phyloP scores from a whole-genome alignment of 1,140 invertebrate species.

The Amyelois transitella region DNA sequence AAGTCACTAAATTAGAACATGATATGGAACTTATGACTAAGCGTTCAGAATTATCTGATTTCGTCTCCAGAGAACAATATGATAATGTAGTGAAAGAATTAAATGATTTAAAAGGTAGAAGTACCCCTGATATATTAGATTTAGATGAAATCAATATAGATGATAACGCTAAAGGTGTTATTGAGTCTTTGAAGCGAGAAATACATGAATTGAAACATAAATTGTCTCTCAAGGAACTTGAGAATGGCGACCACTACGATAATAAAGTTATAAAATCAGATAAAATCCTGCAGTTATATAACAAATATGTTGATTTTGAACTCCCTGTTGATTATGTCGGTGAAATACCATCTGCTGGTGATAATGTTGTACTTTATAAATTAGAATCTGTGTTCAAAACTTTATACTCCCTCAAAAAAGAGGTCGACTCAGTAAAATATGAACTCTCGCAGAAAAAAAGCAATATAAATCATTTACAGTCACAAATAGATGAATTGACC shows the following conservation, averaged over 20 bases:
- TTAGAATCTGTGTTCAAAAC: conserved; percentile 61
- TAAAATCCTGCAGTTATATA: conserved; percentile 67
- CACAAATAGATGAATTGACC: conserved; percentile 64
- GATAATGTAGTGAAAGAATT: conserved; percentile 68
- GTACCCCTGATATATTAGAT: conserved; percentile 50
- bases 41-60: conserved; percentile 32
- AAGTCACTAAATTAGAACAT: conserved; percentile 64
- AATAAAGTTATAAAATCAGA: conserved; percentile 54
- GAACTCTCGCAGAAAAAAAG: conserved; percentile 59
- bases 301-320: conserved; percentile 70
- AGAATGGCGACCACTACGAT: conserved; percentile 34
- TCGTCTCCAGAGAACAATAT: conserved; percentile 57
- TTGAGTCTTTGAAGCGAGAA: conserved; percentile 70
- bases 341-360: conserved; percentile 51
- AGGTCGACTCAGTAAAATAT: conserved; percentile 55
- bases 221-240: conserved; percentile 51
- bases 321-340: conserved; percentile 63
- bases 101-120: conserved; percentile 54
- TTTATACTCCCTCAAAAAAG: conserved; percentile 55
- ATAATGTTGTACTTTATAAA: conserved; percentile 54
- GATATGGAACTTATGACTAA: conserved; percentile 48
- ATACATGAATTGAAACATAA: conserved; percentile 66
- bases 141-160: conserved; percentile 68
- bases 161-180: conserved; percentile 73
- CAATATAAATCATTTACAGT: conserved; percentile 52